Percentiles rank a stretch among this genome's conserved stretches.
These are phyloP conservation scores for Germaria angustata DNA, from an alignment of 2,888 invertebrate species.

Conservation along the genomic window DNA sequence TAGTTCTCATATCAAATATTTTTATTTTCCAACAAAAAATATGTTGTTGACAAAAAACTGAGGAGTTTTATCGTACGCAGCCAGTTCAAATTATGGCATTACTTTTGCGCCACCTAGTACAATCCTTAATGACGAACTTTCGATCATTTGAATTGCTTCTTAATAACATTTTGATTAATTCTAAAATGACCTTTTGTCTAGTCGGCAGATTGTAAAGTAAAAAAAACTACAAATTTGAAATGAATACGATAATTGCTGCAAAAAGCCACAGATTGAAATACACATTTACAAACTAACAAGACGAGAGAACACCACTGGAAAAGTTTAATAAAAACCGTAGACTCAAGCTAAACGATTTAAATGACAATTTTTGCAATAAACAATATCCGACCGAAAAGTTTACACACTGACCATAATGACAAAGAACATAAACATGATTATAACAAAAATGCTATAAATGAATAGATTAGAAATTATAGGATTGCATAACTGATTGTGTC, in stretches of 20 bases:
- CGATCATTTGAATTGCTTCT: too few species aligned
- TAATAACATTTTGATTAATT: background rate
- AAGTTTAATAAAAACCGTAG: background rate
- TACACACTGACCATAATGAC: background rate
- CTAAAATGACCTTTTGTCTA: background rate
- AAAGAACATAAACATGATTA: slow-evolving; percentile 30
- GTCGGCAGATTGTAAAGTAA: background rate
- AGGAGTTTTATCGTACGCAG: too few species aligned
- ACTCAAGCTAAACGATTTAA: background rate
- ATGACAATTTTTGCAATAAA: background rate
- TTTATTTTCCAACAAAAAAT: too few species aligned
- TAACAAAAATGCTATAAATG: slow-evolving; percentile 33
- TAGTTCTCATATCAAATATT: too few species aligned
- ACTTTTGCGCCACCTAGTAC: too few species aligned
- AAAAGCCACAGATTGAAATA: slow-evolving; percentile 72
- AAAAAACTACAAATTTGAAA: slow-evolving; percentile 71
- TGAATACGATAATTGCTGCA: slow-evolving; percentile 77
- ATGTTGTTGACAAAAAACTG: too few species aligned
- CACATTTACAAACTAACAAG: slow-evolving; percentile 27
- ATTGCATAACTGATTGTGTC: slow-evolving; percentile 7
- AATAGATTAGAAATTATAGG: slow-evolving; percentile 29
- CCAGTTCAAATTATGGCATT: too few species aligned
- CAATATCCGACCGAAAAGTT: background rate
- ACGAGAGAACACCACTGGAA: background rate
- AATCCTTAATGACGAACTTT: too few species aligned